Conservation (phyloP, 2,888 invertebrate species). For the Aradus depressus region DNA sequence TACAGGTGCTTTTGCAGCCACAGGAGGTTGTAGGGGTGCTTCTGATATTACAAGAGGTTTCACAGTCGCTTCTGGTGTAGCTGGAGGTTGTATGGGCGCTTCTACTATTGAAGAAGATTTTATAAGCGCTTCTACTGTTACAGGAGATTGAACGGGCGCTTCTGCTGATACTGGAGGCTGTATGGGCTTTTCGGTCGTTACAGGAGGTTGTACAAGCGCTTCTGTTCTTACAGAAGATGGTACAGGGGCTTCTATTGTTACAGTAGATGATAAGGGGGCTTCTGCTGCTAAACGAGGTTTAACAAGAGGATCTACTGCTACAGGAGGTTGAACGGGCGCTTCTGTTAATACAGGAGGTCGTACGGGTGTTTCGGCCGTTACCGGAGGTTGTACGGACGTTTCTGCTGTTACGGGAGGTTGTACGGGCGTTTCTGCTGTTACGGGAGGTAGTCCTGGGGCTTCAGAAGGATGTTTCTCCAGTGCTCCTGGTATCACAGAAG, state of each 20-base stretch:
- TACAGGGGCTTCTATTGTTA: not conserved
- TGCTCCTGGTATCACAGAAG: slow-evolving; percentile 12
- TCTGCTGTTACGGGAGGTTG: not conserved
- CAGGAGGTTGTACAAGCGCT: slow-evolving; percentile 8
- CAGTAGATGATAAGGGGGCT: not conserved
- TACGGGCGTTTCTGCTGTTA: not conserved
- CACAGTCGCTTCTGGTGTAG: not conserved
- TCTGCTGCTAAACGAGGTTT: slow-evolving; percentile 1
- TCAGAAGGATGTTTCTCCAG: not conserved
- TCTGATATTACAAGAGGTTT: slow-evolving; percentile 4
- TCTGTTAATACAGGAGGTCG: slow-evolving; percentile 3
- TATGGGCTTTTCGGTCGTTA: slow-evolving; percentile 15
- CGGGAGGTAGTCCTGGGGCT: not conserved
- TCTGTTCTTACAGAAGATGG: slow-evolving; percentile 5
- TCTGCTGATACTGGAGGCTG: slow-evolving; percentile 25
- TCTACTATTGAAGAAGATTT: not conserved
- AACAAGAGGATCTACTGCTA: not conserved
- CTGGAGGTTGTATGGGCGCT: not conserved
- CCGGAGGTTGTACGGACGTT: slow-evolving; percentile 10
- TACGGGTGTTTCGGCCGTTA: not conserved
- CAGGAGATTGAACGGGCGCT: slow-evolving; percentile 35
- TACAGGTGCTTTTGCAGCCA: slow-evolving; percentile 13
- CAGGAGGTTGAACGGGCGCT: slow-evolving; percentile 14
- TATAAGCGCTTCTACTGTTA: slow-evolving; percentile 7
- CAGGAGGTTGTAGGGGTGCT: slow-evolving; percentile 8